Evolutionary conservation across 2,888 invertebrate genomes (phyloP), one percentile per base, ranked within the genome.

Genomic region (Ophraella communa): DNA sequence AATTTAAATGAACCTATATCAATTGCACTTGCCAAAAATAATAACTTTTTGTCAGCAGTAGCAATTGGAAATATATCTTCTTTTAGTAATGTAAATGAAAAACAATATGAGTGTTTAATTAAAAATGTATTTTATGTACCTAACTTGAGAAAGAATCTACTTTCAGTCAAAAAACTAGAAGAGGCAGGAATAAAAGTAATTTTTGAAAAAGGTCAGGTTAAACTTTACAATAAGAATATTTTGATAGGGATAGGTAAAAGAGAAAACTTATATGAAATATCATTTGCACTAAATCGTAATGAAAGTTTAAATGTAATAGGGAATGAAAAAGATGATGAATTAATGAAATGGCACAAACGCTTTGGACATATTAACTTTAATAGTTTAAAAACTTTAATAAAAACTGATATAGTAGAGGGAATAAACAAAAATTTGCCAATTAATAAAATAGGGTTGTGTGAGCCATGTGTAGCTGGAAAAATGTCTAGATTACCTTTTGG

Each of bases 191-290:
- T 66, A 17, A 53, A 64, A 45, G 53, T 64, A 14, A 23, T 61
- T 18, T 67, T 64, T 59, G 63, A 59, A 39, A 59, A 65, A 10
- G 65, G 56, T 33, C 3, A 27, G 4, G 59, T 62, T 3, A 59
- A 62, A 55, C 56, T 67, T 11, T 21, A 57, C 17, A 42, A 55
- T 57, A 44, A 33, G 24, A 47, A 53, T 35, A 47, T 45, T 42
- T 8, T 56, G 30, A 18, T 70, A 55, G 61, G 66, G 49, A 53
- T 58, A 39, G 68, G 65, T 27, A 23, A 61, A 33, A 63, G 54
- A 53, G 58, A 64, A 10, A 68, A 55, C 49, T 33, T 68, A 14
- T 68, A 67, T 62, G 67, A 71, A 66, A 71, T 70, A 20, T 11
- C 20, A 3, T 61, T 45, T 45, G 33, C 47, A 17, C 2, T 56